These are phyloP conservation scores for Halichoerus grypus DNA, from an alignment of 2,113 vertebrate species.

Conservation along the genomic window DNA sequence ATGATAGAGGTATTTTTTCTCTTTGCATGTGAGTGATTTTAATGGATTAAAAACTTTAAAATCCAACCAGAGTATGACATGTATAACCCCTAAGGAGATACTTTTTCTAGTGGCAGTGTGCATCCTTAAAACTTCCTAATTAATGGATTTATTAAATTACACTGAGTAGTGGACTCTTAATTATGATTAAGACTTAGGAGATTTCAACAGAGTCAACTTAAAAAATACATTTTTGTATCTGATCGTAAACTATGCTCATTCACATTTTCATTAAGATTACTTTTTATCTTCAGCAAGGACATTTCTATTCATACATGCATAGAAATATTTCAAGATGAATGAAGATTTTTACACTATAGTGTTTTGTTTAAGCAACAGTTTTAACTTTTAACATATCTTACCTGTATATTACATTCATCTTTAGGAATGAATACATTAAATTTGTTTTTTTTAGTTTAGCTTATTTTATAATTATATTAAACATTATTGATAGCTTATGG, in stretches of 20 bases:
- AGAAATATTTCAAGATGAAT: conserved; percentile 18
- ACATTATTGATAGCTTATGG: conserved; percentile 31
- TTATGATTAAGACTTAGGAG: conserved; percentile 48
- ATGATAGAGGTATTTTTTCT: not conserved
- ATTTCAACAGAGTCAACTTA: not conserved
- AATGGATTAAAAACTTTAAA: conserved; percentile 56
- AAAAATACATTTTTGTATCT: conserved; percentile 22
- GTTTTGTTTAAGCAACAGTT: conserved; percentile 39
- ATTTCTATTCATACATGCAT: conserved; percentile 26
- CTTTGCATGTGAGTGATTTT: conserved; percentile 50
- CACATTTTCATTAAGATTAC: conserved; percentile 42
- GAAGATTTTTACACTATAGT: conserved; percentile 36
- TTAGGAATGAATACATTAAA: conserved; percentile 29
- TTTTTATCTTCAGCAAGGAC: conserved; percentile 42
- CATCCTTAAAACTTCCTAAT: conserved; percentile 61
- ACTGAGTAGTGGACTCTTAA: conserved; percentile 11
- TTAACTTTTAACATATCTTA: not conserved
- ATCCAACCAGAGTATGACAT: not conserved
- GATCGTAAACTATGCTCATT: conserved; percentile 35
- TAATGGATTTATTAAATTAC: conserved; percentile 64
- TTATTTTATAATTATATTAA: conserved; percentile 48
- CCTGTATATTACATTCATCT: not conserved
- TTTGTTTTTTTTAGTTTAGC: not conserved
- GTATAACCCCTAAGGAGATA: not conserved
- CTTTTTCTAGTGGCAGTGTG: not conserved